Evolutionary conservation across 2,888 invertebrate genomes (phyloP).

Genomic region (Steromphala cineraria): DNA sequence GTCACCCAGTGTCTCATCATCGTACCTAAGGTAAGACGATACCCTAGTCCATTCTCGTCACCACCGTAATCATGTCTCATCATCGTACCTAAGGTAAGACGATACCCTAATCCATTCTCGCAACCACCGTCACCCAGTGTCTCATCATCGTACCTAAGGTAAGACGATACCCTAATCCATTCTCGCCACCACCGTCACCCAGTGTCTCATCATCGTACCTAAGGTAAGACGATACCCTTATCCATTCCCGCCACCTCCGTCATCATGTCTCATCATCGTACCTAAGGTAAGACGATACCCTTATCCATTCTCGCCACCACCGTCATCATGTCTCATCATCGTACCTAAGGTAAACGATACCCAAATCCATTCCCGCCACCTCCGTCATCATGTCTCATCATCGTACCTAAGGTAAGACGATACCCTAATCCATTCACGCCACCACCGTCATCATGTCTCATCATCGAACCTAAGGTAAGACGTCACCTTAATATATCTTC

Average conservation of each 20-base stretch:
- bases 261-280: slow-evolving; percentile 35
- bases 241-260: slow-evolving; percentile 32
- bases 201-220: too few relatives aligned
- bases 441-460: slow-evolving; percentile 35
- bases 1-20: slow-evolving; percentile 37
- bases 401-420: neutral
- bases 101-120: too few relatives aligned
- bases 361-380: too few relatives aligned
- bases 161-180: too few relatives aligned
- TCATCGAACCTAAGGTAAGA: slow-evolving; percentile 38
- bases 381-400: too few relatives aligned
- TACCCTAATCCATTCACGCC: slow-evolving; percentile 27
- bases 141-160: too few relatives aligned
- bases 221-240: too few relatives aligned
- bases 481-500: neutral
- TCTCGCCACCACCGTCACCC: too few relatives aligned
- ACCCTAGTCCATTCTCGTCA: slow-evolving; percentile 19
- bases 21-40: slow-evolving; percentile 34
- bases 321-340: slow-evolving; percentile 33
- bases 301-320: slow-evolving; percentile 27
- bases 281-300: slow-evolving; percentile 31
- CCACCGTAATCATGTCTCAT: slow-evolving; percentile 34
- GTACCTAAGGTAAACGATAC: slow-evolving; percentile 33
- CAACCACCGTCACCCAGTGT: too few relatives aligned
- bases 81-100: slow-evolving; percentile 37